Evolutionary conservation across 2,797 vertebrate genomes (phyloP).

Genomic region (Otolemur crassicaudatus): DNA sequence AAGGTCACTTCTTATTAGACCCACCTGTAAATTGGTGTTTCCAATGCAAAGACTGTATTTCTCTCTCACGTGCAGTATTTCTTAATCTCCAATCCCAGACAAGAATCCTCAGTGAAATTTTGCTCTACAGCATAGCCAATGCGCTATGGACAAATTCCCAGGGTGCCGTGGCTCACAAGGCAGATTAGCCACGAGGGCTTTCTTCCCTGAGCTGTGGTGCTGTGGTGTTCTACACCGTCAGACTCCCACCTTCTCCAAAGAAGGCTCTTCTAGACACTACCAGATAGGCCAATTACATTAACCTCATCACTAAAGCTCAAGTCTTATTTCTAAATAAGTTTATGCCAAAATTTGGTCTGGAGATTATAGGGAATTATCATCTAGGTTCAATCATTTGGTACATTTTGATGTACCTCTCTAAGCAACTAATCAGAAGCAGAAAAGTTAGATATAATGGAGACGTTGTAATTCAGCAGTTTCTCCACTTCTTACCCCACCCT

Average conservation of each 20-base stretch:
- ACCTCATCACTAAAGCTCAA: neutral
- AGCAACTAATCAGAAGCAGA: constrained; percentile 1
- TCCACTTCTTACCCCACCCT: neutral
- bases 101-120: neutral
- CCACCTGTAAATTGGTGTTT: neutral
- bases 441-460: neutral
- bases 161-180: neutral
- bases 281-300: neutral
- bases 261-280: neutral
- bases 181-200: neutral
- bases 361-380: constrained; percentile 10
- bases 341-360: neutral
- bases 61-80: neutral
- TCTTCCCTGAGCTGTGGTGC: neutral
- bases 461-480: neutral
- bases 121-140: neutral
- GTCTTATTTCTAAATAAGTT: neutral
- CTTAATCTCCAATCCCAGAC: neutral
- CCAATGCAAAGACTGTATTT: neutral
- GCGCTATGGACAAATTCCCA: no score
- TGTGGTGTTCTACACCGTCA: neutral
- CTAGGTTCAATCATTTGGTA: fast-evolving
- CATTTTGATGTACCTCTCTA: neutral
- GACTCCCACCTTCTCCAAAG: neutral
- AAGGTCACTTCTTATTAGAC: neutral